These are phyloP conservation scores for Grapholita molesta DNA, from an alignment of 1,140 invertebrate species.

Conservation along the genomic window DNA sequence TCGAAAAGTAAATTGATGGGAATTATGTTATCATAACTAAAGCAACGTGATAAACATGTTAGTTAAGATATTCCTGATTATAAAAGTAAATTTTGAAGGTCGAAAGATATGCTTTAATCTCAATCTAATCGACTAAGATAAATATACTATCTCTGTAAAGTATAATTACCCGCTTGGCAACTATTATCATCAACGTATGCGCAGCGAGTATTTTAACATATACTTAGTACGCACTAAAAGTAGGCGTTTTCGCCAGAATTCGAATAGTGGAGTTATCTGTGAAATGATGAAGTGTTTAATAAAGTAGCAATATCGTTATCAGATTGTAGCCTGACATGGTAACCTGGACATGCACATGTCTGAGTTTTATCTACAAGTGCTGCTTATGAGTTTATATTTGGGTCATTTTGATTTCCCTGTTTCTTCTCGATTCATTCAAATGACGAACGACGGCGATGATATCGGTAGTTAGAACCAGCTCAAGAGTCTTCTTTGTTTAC, in stretches of 20 bases:
- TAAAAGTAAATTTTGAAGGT: background rate
- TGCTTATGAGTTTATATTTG: background rate
- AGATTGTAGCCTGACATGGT: conserved; percentile 1
- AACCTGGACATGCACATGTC: background rate
- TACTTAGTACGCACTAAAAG: background rate
- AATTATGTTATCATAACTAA: no score
- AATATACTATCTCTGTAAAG: conserved; percentile 5
- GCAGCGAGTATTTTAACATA: background rate
- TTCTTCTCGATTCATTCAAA: background rate
- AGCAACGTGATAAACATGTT: background rate
- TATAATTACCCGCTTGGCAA: conserved; percentile 8
- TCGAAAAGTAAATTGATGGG: no score
- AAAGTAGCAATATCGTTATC: background rate
- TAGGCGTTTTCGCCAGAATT: background rate
- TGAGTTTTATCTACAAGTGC: background rate
- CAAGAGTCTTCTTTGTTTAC: background rate
- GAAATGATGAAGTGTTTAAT: background rate
- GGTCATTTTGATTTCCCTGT: background rate
- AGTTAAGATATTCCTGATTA: background rate
- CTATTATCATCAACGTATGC: conserved; percentile 7
- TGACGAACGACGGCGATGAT: background rate
- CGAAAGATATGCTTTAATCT: background rate
- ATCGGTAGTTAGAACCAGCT: background rate
- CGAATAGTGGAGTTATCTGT: background rate
- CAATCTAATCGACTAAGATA: conserved; percentile 5